Evolutionary conservation across 2,888 invertebrate genomes (phyloP).

Genomic region (Alloplasta piceator): DNA sequence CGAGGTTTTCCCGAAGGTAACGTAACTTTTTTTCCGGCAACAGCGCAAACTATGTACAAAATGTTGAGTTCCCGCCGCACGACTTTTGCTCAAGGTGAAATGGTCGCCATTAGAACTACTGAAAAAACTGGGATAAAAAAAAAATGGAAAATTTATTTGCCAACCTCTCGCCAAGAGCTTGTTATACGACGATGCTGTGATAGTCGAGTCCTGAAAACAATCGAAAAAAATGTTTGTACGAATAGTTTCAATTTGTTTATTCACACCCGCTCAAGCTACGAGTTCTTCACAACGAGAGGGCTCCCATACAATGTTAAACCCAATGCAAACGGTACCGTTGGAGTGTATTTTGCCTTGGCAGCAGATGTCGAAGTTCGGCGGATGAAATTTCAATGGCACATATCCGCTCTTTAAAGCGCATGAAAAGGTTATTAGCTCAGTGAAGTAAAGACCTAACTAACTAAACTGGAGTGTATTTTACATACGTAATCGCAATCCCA

Average conservation of each 20-base stretch:
- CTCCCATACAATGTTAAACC: slow-evolving; percentile 6
- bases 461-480: slow-evolving; percentile 24
- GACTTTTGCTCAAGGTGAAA: no score
- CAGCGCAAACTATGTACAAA: slow-evolving; percentile 5
- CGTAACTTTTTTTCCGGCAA: slow-evolving; percentile 1
- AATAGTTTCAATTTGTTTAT: no score
- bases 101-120: neutral
- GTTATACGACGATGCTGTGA: no score
- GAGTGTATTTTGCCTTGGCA: slow-evolving; percentile 70
- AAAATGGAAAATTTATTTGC: neutral
- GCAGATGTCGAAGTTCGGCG: slow-evolving; percentile 74
- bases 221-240: no score
- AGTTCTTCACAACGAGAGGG: neutral
- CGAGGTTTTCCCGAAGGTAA: neutral
- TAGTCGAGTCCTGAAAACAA: no score
- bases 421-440: slow-evolving; percentile 50
- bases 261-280: no score
- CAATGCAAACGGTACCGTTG: neutral
- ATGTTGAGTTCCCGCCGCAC: neutral
- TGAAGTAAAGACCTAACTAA: slow-evolving; percentile 20
- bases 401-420: slow-evolving; percentile 58
- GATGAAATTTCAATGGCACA: slow-evolving; percentile 53
- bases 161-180: neutral
- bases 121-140: neutral
- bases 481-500: slow-evolving; percentile 45